Percentiles rank a stretch among this genome's conserved stretches.
These are phyloP conservation scores for Seriola dumerili DNA, from an alignment of 2,113 vertebrate genomes.

Conservation along the genomic window DNA sequence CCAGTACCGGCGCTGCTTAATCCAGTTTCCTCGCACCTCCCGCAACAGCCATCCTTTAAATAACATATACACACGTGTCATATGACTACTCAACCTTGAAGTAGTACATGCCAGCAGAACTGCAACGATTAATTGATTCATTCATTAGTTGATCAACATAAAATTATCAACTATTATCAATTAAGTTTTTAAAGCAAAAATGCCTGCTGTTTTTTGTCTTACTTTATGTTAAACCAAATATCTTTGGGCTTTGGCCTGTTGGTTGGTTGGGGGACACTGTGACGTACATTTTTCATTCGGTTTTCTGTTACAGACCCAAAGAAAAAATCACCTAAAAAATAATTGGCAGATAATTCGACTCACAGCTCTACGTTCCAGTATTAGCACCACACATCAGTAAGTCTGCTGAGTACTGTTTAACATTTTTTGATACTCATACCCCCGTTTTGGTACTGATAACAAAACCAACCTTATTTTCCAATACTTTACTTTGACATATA, in stretches of 20 bases:
- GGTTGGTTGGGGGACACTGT: too few relatives aligned
- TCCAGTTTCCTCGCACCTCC: constrained; percentile 91
- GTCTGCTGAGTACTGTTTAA: too few relatives aligned
- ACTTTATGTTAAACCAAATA: background rate
- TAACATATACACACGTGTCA: constrained; percentile 23
- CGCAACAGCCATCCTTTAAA: constrained; percentile 92
- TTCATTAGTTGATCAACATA: background rate
- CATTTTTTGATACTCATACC: too few relatives aligned
- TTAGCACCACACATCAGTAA: background rate
- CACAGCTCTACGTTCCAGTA: too few relatives aligned
- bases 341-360: too few relatives aligned
- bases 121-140: background rate
- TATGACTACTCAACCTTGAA: background rate
- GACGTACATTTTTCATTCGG: too few relatives aligned
- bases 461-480: background rate
- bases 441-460: background rate
- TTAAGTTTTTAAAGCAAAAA: too few relatives aligned
- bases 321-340: too few relatives aligned
- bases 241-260: background rate
- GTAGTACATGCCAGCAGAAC: background rate
- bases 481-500: background rate
- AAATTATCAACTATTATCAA: background rate
- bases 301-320: too few relatives aligned
- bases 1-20: constrained; percentile 93
- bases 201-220: background rate